Evolutionary conservation across 1,140 invertebrate genomes (phyloP), one percentile per base, ranked within the genome.

Genomic region (Dreissena polymorpha): DNA sequence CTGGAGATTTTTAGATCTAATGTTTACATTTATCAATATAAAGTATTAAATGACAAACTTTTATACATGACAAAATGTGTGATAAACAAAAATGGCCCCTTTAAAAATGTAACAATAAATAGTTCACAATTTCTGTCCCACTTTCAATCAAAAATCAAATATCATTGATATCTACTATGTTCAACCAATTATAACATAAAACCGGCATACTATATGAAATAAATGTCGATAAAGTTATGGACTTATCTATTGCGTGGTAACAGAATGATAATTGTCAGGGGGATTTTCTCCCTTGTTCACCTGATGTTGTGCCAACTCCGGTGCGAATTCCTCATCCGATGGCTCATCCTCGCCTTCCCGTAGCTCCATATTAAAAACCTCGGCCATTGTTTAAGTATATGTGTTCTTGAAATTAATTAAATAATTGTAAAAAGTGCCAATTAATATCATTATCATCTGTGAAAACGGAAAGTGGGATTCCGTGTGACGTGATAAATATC

Each of bases 301-400:
- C 84, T 86, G 73, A 71, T 78, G 55, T 14, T 55, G 64, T 39
- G 72, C 85, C 70, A 87, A 87, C 71, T 86, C 83, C 51, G 77
- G 80, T 16, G 81, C 78, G 82, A 73, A 89, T 77, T 90, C 89
- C 21, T 97, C 97, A 90, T 94, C 93, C 25, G 92, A 93, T 29
- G 89, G 85, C 50, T 97, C 96, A 64, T 96, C 96, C 90, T 96
- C 88, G 91, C 88, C 89, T 89, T 95, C 95, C 87, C 96, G 95
- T 89, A 98, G 94, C 93, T 98, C 97, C 91, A 98, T 95, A 94
- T 98, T 97, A 93, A 98, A 98, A 91, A 98, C 93, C 95, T 92
- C 93, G 63, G 92, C 90, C 90, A 92, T 92, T 39, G 27, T 63
- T 74, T 78, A 83, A 75, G 76, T 65, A 82, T 85, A 73, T 55